Evolutionary conservation across 2,888 invertebrate genomes (phyloP), one percentile per base, ranked within the genome.

Genomic region (Cryptus armator): DNA sequence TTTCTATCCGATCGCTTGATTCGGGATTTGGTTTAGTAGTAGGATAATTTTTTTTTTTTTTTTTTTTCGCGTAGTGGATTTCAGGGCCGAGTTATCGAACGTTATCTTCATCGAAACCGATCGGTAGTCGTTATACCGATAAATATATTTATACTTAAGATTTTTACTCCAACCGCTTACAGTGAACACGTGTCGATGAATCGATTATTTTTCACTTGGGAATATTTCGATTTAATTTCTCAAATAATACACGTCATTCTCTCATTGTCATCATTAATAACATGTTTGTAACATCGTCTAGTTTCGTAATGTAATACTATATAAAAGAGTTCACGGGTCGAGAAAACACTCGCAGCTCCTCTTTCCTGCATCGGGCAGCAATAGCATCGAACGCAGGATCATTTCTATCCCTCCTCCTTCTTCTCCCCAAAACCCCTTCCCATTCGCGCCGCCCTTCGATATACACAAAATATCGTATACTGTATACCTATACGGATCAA

Each of bases 261-360:
- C 75, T 77, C 51, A 74, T 84, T 72, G 72, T 77, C 81, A 46
- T 76, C 72, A 75, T 72, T 59, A 72, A 81, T 84, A 77, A 79
- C 77, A 77, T 64, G 77, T 84, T 84, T 62, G 53, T 43, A 53
- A 77, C 37, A 68, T 44, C 67, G 16, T 48, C 16, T 81, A 24
- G 59, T 43, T 37, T 48, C n/a, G 3, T 12, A n/a, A 48, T 14
- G 48, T 32, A n/a, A 14, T 6, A 14, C 29, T 32, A 19, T 75
- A 74, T 82, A 79, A 75, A 85, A 79, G 82, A 82, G 82, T 79
- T 82, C 75, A 82, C 67, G 82, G 85, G 82, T 79, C 82, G 82
- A 82, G 82, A 79, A 82, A 85, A 80, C 79, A 85, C 85, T 85
- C 82, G 85, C 76, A 79, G 66, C 75, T 75, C 75, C 75, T 75